Evolutionary conservation across 2,113 vertebrate genomes (phyloP).

Genomic region (Cynoglossus semilaevis): DNA sequence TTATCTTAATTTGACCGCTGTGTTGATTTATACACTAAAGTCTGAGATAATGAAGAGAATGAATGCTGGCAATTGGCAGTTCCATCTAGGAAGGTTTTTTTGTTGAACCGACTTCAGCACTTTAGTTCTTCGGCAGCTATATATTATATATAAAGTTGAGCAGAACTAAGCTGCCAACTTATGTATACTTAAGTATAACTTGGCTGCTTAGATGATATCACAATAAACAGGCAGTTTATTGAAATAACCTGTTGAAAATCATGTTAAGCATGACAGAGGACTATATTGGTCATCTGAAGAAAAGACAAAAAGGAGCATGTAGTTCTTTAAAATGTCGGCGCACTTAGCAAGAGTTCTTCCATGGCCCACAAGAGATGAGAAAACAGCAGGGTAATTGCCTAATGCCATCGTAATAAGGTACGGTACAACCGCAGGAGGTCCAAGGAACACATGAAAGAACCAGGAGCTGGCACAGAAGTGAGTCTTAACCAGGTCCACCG

Average conservation of each 20-base stretch:
- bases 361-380: constrained; percentile 62
- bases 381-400: constrained; percentile 72
- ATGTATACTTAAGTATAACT: too few species aligned
- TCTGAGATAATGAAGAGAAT: not conserved
- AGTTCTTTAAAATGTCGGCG: constrained; percentile 68
- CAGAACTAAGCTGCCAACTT: too few species aligned
- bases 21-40: constrained; percentile 26
- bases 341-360: constrained; percentile 70
- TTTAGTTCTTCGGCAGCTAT: too few species aligned
- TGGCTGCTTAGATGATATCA: too few species aligned
- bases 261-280: constrained; percentile 9
- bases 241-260: too few species aligned
- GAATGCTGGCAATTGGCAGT: constrained; percentile 11
- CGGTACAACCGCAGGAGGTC: constrained; percentile 71
- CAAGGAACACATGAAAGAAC: constrained; percentile 59
- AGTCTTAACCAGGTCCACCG: constrained; percentile 28
- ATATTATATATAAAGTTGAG: too few species aligned
- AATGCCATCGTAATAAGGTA: constrained; percentile 74
- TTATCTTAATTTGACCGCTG: constrained; percentile 28
- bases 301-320: constrained; percentile 58
- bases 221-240: too few species aligned
- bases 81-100: not conserved
- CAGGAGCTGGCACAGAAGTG: constrained; percentile 48
- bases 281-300: constrained; percentile 40
- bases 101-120: too few species aligned